Percentiles rank a stretch among this genome's conserved stretches.
phyloP scores from a whole-genome alignment of 2,113 vertebrate species.

The Brevimyrus niger region DNA sequence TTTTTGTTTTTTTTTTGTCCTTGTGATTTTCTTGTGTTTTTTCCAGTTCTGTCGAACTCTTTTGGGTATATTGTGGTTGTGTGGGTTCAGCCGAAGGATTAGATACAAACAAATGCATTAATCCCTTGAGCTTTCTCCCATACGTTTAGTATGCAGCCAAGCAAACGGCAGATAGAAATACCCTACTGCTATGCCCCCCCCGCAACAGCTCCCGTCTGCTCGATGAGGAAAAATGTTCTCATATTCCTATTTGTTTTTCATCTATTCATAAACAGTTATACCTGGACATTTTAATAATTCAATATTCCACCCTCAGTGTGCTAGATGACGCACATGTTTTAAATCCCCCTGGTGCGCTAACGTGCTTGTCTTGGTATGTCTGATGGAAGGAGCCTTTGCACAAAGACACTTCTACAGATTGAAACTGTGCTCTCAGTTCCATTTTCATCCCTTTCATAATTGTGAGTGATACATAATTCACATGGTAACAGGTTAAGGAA shows the following conservation, averaged over 20 bases:
- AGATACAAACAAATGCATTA: slow-evolving; percentile 37
- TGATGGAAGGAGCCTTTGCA: background rate
- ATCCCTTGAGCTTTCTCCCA: slow-evolving; percentile 30
- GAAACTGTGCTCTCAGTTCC: background rate
- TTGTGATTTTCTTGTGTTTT: background rate
- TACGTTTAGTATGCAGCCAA: slow-evolving; percentile 32
- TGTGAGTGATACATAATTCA: background rate
- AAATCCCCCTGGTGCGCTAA: background rate
- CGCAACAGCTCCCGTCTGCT: background rate
- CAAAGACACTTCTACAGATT: background rate
- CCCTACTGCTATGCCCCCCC: background rate
- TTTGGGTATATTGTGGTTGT: slow-evolving; percentile 32
- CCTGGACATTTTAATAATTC: slow-evolving; percentile 31
- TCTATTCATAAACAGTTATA: slow-evolving; percentile 29
- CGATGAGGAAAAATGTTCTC: slow-evolving; percentile 1
- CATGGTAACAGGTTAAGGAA: background rate
- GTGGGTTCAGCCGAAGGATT: slow-evolving; percentile 33
- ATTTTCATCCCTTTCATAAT: background rate
- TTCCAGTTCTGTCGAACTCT: slow-evolving; percentile 11
- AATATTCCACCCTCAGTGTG: slow-evolving; percentile 14
- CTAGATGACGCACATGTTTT: background rate
- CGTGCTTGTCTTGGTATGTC: background rate
- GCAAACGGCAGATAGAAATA: slow-evolving; percentile 15
- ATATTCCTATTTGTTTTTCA: slow-evolving; percentile 19
- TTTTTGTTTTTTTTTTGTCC: background rate